These are phyloP conservation scores for Phortica variegata DNA, from an alignment of 1,140 invertebrate species.

Conservation along the genomic window DNA sequence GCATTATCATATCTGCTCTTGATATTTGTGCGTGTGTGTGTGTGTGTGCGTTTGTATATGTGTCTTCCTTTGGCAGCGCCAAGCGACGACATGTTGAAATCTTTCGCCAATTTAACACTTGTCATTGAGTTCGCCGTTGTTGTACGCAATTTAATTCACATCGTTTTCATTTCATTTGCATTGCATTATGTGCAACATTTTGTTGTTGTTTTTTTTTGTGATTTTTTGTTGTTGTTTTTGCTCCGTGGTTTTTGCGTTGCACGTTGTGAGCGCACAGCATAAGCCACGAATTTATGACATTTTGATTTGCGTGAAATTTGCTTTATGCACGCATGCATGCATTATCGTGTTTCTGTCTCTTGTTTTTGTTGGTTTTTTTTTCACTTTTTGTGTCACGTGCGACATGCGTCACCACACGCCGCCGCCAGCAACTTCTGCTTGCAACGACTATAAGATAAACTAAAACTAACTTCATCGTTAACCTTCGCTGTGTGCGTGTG, in stretches of 20 bases:
- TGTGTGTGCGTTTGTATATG: not conserved
- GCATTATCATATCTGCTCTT: too few species aligned
- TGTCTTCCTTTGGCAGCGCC: slow-evolving; percentile 32
- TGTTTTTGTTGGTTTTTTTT: not conserved
- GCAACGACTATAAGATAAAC: slow-evolving; percentile 2
- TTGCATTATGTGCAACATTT: too few species aligned
- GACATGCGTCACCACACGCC: slow-evolving; percentile 20
- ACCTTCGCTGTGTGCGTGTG: too few species aligned
- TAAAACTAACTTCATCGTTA: slow-evolving; percentile 51
- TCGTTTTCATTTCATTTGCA: too few species aligned
- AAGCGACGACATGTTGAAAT: slow-evolving; percentile 49
- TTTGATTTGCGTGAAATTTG: slow-evolving; percentile 58
- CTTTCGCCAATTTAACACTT: slow-evolving; percentile 52
- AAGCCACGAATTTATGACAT: slow-evolving; percentile 56
- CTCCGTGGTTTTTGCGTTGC: too few species aligned
- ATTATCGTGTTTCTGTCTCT: slow-evolving; percentile 6
- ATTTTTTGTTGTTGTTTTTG: slow-evolving; percentile 5
- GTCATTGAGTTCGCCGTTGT: too few species aligned
- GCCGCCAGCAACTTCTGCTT: slow-evolving; percentile 10
- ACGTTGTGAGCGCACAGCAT: slow-evolving; percentile 23
- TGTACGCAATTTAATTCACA: too few species aligned
- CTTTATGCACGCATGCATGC: slow-evolving; percentile 55
- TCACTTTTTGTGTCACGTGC: slow-evolving; percentile 45
- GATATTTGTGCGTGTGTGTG: not conserved
- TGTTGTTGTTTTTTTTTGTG: slow-evolving; percentile 19